Evolutionary conservation across 92 coral and sea anemone genomes (phyloP).

Genomic region (Isaurus tuberculatus): DNA sequence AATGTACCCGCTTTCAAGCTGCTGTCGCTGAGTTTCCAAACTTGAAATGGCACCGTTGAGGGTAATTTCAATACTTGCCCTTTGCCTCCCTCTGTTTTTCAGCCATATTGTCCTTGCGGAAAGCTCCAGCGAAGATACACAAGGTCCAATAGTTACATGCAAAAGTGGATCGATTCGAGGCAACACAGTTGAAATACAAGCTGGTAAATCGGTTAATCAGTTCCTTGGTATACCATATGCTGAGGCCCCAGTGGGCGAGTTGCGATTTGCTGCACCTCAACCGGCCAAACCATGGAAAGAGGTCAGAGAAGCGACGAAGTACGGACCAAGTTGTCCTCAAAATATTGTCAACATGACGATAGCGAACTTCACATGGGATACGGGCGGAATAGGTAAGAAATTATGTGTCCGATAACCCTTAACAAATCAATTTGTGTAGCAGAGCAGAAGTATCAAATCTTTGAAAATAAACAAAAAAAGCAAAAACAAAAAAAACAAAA

Average conservation of each 20-base stretch:
- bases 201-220: conserved; percentile 12
- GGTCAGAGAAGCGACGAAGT: conserved; percentile 2
- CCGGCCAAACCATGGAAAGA: conserved; percentile 26
- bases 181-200: not conserved
- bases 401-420: not conserved
- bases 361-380: not conserved
- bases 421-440: not conserved
- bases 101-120: not conserved
- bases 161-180: conserved; percentile 22
- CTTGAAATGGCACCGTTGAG: not conserved
- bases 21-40: not conserved
- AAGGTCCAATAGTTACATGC: not conserved
- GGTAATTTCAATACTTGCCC: not conserved
- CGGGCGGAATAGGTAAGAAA: not conserved
- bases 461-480: too few species aligned
- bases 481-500: too few species aligned
- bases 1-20: too few species aligned
- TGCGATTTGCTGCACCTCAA: conserved; percentile 23
- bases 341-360: not conserved
- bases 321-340: conserved; percentile 34
- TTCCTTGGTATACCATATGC: conserved; percentile 28
- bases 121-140: not conserved
- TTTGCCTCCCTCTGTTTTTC: not conserved
- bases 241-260: not conserved
- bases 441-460: too few species aligned